A percentile compares a stretch with the other conserved stretches of the same genome.
These are phyloP conservation scores for Sceliomorpha sp. DNA, from an alignment of 2,888 invertebrate species.

Conservation along the genomic window DNA sequence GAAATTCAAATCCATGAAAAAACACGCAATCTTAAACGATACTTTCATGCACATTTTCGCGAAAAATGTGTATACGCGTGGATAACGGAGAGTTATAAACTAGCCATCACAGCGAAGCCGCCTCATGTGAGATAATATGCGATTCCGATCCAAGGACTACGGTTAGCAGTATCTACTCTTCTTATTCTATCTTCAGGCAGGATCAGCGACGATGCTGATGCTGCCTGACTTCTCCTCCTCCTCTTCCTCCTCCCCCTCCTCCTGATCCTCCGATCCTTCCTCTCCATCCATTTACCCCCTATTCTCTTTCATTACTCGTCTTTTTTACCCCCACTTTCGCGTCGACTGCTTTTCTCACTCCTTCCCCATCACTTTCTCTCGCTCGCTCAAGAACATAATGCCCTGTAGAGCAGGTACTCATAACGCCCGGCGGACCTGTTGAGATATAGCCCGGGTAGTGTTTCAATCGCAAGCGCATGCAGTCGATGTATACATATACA, in stretches of 20 bases:
- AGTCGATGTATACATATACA: constrained; percentile 43
- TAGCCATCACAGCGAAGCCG: constrained; percentile 41
- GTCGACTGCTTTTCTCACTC: constrained; percentile 31
- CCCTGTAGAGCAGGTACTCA: constrained; percentile 76
- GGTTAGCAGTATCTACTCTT: constrained; percentile 55
- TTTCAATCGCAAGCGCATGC: constrained; percentile 74
- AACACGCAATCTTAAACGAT: constrained; percentile 49
- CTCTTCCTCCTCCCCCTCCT: constrained; percentile 10
- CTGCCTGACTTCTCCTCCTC: constrained; percentile 50
- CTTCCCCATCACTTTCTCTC: constrained; percentile 10
- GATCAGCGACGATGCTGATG: constrained; percentile 41
- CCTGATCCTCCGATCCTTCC: constrained; percentile 25
- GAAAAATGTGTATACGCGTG: constrained; percentile 22
- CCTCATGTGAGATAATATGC: constrained; percentile 73
- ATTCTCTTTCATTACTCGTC: constrained; percentile 33
- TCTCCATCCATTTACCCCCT: constrained; percentile 12
- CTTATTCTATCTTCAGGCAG: constrained; percentile 27
- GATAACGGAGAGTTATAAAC: constrained; percentile 51
- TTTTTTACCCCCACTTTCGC: constrained; percentile 7
- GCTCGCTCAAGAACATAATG: constrained; percentile 66
- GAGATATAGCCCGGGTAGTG: constrained; percentile 79
- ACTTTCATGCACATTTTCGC: constrained; percentile 22
- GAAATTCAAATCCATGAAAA: constrained; percentile 46
- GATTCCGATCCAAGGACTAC: constrained; percentile 73
- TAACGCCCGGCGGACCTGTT: constrained; percentile 76